Conservation (phyloP, 2,888 invertebrate genomes). For the Eremobia ochroleuca region DNA sequence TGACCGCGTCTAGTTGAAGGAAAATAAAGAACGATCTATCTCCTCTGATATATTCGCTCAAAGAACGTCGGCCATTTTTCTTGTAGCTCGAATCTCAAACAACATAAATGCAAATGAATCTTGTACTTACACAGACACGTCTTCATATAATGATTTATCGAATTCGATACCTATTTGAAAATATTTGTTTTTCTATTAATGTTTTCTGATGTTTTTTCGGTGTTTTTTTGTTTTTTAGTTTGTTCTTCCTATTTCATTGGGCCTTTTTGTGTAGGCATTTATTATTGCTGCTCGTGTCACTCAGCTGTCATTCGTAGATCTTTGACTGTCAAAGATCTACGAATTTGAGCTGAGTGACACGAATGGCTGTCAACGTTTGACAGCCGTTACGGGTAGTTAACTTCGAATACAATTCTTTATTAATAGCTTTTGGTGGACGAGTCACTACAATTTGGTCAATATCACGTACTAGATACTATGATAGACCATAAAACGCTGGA, state of each 20-base stretch:
- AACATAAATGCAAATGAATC: slow-evolving; percentile 65
- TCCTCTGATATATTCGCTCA: slow-evolving; percentile 45
- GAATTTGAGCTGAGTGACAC: too few species aligned
- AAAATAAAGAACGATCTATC: slow-evolving; percentile 49
- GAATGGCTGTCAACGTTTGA: too few species aligned
- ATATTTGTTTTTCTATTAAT: slow-evolving; percentile 40
- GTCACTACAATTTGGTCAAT: neutral
- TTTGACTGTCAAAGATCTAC: too few species aligned
- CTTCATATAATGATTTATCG: slow-evolving; percentile 53
- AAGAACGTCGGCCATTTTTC: slow-evolving; percentile 55
- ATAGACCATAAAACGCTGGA: neutral
- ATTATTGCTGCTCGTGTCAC: neutral
- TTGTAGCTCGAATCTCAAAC: slow-evolving; percentile 42
- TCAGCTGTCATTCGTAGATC: neutral
- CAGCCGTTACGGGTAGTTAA: neutral
- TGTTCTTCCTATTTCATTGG: neutral
- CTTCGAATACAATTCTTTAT: neutral
- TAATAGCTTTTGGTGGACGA: neutral
- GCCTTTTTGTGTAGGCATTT: neutral
- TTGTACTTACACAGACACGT: slow-evolving; percentile 41
- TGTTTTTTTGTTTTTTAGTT: slow-evolving; percentile 1
- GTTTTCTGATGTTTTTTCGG: slow-evolving; percentile 12
- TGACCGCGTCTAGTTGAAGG: slow-evolving; percentile 44
- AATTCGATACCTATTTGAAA: slow-evolving; percentile 41
- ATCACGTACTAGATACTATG: neutral